phyloP scores from a whole-genome alignment of 2,113 vertebrate species.

The Lepus americanus region DNA sequence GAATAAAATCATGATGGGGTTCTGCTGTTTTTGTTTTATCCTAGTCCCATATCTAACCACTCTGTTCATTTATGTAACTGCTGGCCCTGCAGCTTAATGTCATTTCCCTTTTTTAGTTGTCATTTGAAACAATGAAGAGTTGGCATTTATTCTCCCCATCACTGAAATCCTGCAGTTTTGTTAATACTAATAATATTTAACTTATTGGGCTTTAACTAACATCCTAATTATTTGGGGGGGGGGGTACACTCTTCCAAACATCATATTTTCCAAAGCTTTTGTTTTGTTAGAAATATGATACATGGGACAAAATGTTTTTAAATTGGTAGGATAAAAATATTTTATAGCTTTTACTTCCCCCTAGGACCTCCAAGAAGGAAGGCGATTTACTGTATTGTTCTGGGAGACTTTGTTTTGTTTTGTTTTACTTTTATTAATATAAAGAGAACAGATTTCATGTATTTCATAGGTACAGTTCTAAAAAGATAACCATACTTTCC shows the following conservation, averaged over 20 bases:
- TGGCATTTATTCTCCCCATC: slow-evolving; percentile 20
- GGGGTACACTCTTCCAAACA: slow-evolving; percentile 9
- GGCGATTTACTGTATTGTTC: slow-evolving; percentile 21
- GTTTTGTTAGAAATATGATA: slow-evolving; percentile 55
- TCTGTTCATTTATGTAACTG: slow-evolving; percentile 53
- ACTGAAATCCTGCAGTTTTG: slow-evolving; percentile 48
- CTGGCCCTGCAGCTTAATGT: slow-evolving; percentile 50
- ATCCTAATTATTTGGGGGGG: slow-evolving; percentile 55
- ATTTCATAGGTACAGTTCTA: no score
- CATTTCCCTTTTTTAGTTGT: slow-evolving; percentile 68
- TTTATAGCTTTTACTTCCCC: slow-evolving; percentile 55
- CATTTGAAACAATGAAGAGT: slow-evolving; percentile 53
- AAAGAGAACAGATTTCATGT: no score
- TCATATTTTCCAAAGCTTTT: slow-evolving; percentile 60
- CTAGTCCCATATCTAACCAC: slow-evolving; percentile 51
- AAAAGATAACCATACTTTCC: no score
- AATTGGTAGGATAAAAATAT: slow-evolving; percentile 61
- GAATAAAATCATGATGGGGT: slow-evolving; percentile 47
- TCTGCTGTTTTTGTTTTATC: slow-evolving; percentile 41
- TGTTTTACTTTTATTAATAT: no score
- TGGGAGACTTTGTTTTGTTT: not conserved
- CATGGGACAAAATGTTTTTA: slow-evolving; percentile 41
- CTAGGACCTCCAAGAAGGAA: slow-evolving; percentile 50
- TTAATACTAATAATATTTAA: slow-evolving; percentile 56
- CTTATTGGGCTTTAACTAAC: slow-evolving; percentile 43